Base-by-base conservation (phyloP, 2,888 invertebrate species). In the Empis stercorea region DNA sequence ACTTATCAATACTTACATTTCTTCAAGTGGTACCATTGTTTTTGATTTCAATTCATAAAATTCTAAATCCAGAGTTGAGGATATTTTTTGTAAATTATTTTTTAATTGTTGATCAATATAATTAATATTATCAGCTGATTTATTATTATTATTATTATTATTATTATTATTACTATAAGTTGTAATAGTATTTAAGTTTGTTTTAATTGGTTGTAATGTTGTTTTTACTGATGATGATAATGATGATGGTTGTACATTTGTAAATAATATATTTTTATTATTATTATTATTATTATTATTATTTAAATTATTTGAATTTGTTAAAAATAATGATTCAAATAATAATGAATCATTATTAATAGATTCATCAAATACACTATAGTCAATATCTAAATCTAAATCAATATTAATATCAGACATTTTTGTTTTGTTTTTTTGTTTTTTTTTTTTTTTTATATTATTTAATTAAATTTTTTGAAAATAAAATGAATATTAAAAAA, bases 41-140 rank as follows among this genome's bases (percentile, higher is more conserved):
- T 76, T 76, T 15, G 75, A 75, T 58, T 78, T 79, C 41, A 79
- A 63, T 62, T 79, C 76, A 63, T 79, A 79, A 62, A 76, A 79
- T 66, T 77, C 78, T 55, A 66, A 57, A 50, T 59, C 61, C n/a
- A n/a, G n/a, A n/a, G n/a, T n/a, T 13, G 62, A 52, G 7, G 23
- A 4, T 3, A 20, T 20, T 5, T 20, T 27, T 27, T 9, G 23
- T 4, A 2, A 27, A 27, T 27, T 27, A 27, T 27, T 27, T 7
- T 27, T 20, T 4, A 4, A 20, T 20, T 20, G 20, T 20, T 20
- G 7, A 27, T 27, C 23, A 27, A 27, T 27, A 7, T 2, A 4
- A 27, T 34, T n/a, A 13, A n/a, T n/a, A 34, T 13, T 6, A 34
- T 13, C 34, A 34, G 13, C n/a, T 34, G 34, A 34, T n/a, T 34